phyloP scores from a whole-genome alignment of 1,140 invertebrate genomes.

The Orius laevigatus region DNA sequence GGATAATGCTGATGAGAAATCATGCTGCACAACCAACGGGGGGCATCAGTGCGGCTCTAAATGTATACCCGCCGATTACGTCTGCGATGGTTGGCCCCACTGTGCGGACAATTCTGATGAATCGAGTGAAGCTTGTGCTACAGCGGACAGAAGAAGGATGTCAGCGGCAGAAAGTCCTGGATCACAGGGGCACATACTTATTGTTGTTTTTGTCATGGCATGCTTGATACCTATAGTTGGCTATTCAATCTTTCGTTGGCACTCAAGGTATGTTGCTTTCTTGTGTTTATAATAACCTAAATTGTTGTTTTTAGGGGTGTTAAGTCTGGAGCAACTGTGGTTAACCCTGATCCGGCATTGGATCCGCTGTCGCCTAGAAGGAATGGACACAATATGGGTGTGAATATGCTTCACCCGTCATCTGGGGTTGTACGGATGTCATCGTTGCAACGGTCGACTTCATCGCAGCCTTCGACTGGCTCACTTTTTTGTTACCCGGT shows the following conservation, averaged over 20 bases:
- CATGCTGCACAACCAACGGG: constrained; percentile 14
- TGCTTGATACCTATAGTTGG: constrained; percentile 27
- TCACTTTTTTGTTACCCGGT: constrained; percentile 45
- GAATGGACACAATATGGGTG: background rate
- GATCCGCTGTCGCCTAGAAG: constrained; percentile 9
- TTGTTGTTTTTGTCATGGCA: constrained; percentile 28
- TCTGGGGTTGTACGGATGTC: background rate
- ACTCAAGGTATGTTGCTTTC: constrained; percentile 12
- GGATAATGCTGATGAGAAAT: constrained; percentile 59
- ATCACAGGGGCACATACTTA: constrained; percentile 7
- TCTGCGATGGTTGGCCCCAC: constrained; percentile 49
- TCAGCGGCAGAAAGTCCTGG: background rate
- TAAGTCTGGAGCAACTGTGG: too few relatives aligned
- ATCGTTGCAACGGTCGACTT: constrained; percentile 3
- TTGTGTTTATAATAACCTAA: background rate
- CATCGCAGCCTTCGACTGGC: constrained; percentile 18
- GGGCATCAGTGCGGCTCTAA: constrained; percentile 17
- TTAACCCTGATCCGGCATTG: constrained; percentile 8
- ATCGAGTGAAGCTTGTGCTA: constrained; percentile 18
- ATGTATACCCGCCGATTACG: constrained; percentile 36
- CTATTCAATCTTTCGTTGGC: constrained; percentile 16
- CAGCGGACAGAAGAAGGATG: too few relatives aligned
- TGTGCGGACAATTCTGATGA: constrained; percentile 61
- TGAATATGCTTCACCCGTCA: background rate
- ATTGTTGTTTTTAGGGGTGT: constrained; percentile 23